A percentile compares a stretch with the other conserved stretches of the same genome.
These are phyloP conservation scores for Drosophila watanabei DNA, from an alignment of 1,140 invertebrate species.

Conservation along the genomic window DNA sequence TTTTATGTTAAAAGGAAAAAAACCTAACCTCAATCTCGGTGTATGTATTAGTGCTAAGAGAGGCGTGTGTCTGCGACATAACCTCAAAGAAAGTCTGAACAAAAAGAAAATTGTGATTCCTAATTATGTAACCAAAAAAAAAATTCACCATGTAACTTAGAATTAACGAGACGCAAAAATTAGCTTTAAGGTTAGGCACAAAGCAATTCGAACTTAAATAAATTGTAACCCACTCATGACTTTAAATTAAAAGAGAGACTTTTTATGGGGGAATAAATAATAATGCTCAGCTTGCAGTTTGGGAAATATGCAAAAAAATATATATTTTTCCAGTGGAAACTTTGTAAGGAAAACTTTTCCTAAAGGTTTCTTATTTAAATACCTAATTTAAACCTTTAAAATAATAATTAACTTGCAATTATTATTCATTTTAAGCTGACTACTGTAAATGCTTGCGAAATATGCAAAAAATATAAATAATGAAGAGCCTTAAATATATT, in stretches of 20 bases:
- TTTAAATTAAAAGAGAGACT: not conserved
- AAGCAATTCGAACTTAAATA: slow-evolving; percentile 25
- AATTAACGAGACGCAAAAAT: not conserved
- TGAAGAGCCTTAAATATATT: too few species aligned
- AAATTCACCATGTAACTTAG: not conserved
- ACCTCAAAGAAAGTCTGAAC: slow-evolving; percentile 9
- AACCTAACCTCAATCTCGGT: slow-evolving; percentile 15
- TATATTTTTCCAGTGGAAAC: too few species aligned
- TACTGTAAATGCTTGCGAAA: not conserved
- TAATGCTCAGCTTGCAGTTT: not conserved
- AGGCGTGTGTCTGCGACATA: slow-evolving; percentile 32
- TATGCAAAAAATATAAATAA: too few species aligned
- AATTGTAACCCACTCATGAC: slow-evolving; percentile 29
- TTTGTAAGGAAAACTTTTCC: too few species aligned
- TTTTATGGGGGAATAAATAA: not conserved
- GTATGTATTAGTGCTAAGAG: not conserved
- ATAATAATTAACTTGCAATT: too few species aligned
- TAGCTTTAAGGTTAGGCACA: slow-evolving; percentile 20
- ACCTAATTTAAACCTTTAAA: too few species aligned
- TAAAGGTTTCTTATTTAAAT: too few species aligned
- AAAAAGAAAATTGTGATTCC: not conserved
- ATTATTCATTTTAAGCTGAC: too few species aligned
- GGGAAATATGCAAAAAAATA: not conserved
- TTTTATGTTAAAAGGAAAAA: slow-evolving; percentile 2
- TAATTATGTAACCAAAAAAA: not conserved